These are phyloP conservation scores for Elysia crispata DNA, from an alignment of 2,888 invertebrate genomes.

Conservation along the genomic window DNA sequence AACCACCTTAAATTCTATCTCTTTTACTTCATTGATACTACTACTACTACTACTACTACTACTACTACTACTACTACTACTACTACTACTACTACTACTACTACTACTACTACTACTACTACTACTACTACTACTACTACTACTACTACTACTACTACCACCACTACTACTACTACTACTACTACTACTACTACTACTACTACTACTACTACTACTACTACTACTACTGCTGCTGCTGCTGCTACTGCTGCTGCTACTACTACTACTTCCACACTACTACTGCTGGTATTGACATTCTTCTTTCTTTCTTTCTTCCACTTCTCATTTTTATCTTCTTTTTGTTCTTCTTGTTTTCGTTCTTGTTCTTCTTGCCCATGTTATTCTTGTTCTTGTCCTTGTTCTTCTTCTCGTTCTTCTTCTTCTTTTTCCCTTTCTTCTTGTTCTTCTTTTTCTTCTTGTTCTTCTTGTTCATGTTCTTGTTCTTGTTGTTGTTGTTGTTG, in stretches of 20 bases:
- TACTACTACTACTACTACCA: no score
- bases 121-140: constrained; percentile 9
- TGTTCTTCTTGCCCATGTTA: no score
- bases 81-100: constrained; percentile 9
- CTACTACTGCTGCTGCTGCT: constrained; percentile 29
- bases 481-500: constrained; percentile 4
- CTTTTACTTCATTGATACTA: no score
- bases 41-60: no score
- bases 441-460: background rate
- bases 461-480: background rate
- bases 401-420: no score
- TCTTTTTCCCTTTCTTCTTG: background rate
- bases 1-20: no score
- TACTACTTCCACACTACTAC: no score
- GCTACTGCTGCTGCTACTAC: constrained; percentile 25
- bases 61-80: background rate
- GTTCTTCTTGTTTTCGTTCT: no score
- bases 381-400: no score
- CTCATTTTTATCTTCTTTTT: no score
- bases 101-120: constrained; percentile 9
- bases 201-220: constrained; percentile 38
- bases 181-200: constrained; percentile 38
- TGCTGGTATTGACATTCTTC: no score
- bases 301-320: no score
- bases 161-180: constrained; percentile 27